phyloP scores from a whole-genome alignment of 2,888 invertebrate species.

The Drosophila engyochracea region DNA sequence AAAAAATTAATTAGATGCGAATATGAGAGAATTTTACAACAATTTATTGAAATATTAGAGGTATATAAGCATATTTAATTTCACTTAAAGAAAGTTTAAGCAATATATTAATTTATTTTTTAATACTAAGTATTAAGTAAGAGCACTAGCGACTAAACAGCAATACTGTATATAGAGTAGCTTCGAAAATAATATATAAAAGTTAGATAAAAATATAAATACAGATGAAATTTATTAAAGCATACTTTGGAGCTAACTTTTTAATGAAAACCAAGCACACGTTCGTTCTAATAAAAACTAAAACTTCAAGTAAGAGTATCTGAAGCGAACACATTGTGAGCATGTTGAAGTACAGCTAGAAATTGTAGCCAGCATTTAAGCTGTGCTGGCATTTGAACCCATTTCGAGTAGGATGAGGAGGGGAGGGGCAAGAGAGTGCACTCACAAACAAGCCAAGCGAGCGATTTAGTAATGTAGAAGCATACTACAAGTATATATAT shows the following conservation, averaged over 20 bases:
- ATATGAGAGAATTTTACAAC: fast-evolving
- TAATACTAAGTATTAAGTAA: neutral
- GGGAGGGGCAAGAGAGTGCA: neutral
- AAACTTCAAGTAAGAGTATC: slow-evolving; percentile 31
- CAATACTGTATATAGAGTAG: neutral
- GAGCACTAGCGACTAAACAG: neutral
- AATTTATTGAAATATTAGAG: neutral
- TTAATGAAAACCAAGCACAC: neutral
- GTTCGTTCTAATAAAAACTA: neutral
- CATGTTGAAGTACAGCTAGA: slow-evolving; percentile 20
- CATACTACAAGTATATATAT: slow-evolving; percentile 40
- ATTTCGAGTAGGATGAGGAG: neutral
- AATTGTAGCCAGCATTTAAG: slow-evolving; percentile 47
- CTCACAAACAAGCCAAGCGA: slow-evolving; percentile 21
- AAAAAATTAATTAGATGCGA: too few relatives aligned
- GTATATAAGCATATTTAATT: neutral
- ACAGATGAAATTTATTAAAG: neutral
- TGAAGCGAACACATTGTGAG: neutral
- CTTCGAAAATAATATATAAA: neutral
- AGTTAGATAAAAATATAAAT: neutral
- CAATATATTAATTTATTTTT: neutral
- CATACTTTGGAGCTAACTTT: neutral
- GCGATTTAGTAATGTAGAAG: slow-evolving; percentile 39
- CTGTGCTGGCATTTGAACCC: slow-evolving; percentile 38
- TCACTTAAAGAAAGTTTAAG: neutral